Conservation (phyloP, 2,797 vertebrate species). For the Sylvilagus floridanus region DNA sequence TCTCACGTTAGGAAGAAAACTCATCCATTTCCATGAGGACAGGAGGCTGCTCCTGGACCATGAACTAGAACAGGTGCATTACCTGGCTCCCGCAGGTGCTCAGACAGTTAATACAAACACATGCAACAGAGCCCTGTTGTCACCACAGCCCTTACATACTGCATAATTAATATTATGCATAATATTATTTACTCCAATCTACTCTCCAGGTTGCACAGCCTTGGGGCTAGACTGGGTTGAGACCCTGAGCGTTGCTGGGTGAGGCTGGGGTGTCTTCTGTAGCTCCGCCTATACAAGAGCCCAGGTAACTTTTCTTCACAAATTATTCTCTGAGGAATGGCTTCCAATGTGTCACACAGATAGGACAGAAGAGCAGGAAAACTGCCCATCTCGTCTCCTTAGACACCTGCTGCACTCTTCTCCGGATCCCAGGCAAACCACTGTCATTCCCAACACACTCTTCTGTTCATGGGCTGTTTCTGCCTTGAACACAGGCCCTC, state of each 20-base stretch:
- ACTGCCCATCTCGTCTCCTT: neutral
- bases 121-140: neutral
- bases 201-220: neutral
- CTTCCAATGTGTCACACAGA: neutral
- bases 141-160: too few relatives aligned
- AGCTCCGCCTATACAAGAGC: neutral
- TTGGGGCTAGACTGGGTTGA: rapidly evolving
- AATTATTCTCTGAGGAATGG: neutral
- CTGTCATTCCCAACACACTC: neutral
- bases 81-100: neutral
- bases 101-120: neutral
- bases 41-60: neutral
- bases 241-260: neutral
- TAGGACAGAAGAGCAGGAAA: neutral
- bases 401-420: neutral
- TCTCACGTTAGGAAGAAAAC: neutral
- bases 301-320: neutral
- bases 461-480: neutral
- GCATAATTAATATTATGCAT: too few relatives aligned
- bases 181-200: neutral
- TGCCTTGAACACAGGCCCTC: too few relatives aligned
- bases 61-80: neutral
- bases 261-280: neutral
- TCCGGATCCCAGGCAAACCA: neutral
- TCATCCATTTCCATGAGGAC: neutral